A percentile compares a stretch with the other conserved stretches of the same genome.
These are phyloP conservation scores for Scarus forsteni DNA, from an alignment of 2,797 vertebrate genomes.

Conservation along the genomic window DNA sequence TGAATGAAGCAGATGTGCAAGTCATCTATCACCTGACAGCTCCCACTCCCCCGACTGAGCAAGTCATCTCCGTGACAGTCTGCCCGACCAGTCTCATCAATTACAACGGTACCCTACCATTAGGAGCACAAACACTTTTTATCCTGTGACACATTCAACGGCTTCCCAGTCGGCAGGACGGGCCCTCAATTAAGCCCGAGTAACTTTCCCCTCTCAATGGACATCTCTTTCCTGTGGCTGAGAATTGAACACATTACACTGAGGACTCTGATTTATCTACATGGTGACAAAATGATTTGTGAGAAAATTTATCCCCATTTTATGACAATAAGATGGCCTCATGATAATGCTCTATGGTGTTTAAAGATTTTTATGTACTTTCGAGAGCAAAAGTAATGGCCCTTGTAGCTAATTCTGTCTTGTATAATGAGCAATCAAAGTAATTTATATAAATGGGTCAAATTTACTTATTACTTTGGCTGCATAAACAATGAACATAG, in stretches of 20 bases:
- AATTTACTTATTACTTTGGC: not conserved
- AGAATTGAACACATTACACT: slow-evolving; percentile 55
- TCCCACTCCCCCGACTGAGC: slow-evolving; percentile 88
- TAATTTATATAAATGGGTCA: slow-evolving; percentile 25
- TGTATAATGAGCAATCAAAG: slow-evolving; percentile 34
- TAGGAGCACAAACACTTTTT: slow-evolving; percentile 74
- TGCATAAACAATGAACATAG: not conserved
- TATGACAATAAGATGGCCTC: slow-evolving; percentile 19
- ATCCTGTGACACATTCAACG: slow-evolving; percentile 70
- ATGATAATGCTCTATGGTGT: slow-evolving; percentile 19
- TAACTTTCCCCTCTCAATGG: slow-evolving; percentile 76
- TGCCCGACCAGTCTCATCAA: slow-evolving; percentile 78
- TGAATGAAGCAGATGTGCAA: slow-evolving; percentile 92
- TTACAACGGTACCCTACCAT: slow-evolving; percentile 79
- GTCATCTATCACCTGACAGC: slow-evolving; percentile 88
- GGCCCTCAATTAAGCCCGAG: slow-evolving; percentile 82
- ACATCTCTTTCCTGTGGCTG: slow-evolving; percentile 61
- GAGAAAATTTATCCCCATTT: slow-evolving; percentile 40
- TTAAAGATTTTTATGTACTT: slow-evolving; percentile 27
- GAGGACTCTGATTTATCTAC: slow-evolving; percentile 59
- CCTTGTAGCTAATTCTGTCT: slow-evolving; percentile 18
- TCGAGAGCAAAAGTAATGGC: slow-evolving; percentile 31
- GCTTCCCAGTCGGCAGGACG: slow-evolving; percentile 76
- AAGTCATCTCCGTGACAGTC: slow-evolving; percentile 90
- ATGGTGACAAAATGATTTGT: slow-evolving; percentile 35